phyloP scores from a whole-genome alignment of 1,140 invertebrate genomes.

The Sycophila sp. region DNA sequence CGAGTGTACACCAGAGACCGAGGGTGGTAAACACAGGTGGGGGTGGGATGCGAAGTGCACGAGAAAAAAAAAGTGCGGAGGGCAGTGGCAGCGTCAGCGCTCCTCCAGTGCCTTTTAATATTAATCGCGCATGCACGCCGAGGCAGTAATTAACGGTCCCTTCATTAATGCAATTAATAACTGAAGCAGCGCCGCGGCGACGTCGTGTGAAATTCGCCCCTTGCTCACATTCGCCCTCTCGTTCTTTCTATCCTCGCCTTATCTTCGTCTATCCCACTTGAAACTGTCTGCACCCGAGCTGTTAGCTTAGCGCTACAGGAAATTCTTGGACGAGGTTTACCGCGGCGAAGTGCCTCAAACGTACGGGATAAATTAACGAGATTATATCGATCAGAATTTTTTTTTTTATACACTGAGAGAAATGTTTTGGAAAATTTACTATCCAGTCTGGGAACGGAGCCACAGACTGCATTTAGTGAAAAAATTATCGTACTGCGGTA shows the following conservation, averaged over 20 bases:
- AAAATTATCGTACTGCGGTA: too few species aligned
- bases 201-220: neutral
- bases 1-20: too few species aligned
- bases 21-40: too few species aligned
- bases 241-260: neutral
- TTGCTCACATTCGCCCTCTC: neutral
- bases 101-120: conserved; percentile 17
- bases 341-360: neutral
- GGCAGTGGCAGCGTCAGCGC: conserved; percentile 8
- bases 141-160: conserved; percentile 19
- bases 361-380: neutral
- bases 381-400: neutral
- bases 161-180: conserved; percentile 36
- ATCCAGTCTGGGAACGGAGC: too few species aligned
- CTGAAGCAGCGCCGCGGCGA: conserved; percentile 14
- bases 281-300: conserved; percentile 21
- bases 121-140: conserved; percentile 8
- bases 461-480: too few species aligned
- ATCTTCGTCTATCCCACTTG: conserved; percentile 21
- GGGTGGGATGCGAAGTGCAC: too few species aligned
- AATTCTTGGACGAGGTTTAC: neutral
- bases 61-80: too few species aligned
- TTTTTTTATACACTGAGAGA: neutral
- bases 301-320: conserved; percentile 6
- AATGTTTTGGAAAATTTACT: too few species aligned